Evolutionary conservation across 2,888 invertebrate species (phyloP).

Genomic region (Macropis europaea): DNA sequence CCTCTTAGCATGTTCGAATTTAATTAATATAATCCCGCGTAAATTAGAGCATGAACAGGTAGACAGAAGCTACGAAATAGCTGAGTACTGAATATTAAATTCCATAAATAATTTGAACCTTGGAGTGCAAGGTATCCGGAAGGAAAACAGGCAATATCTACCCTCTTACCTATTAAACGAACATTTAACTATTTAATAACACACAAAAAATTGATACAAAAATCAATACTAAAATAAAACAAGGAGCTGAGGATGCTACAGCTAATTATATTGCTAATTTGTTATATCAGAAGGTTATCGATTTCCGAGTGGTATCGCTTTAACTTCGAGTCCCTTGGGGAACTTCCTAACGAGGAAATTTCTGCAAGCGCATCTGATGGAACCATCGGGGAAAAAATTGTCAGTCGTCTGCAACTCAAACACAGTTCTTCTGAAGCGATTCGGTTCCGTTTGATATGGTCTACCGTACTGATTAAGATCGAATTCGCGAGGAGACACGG

Average conservation of each 20-base stretch:
- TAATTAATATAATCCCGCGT: slow-evolving; percentile 37
- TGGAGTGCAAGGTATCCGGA: neutral
- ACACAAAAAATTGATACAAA: no score
- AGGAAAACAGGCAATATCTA: no score
- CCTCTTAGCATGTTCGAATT: slow-evolving; percentile 38
- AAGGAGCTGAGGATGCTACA: no score
- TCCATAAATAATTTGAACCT: neutral
- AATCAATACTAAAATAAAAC: no score
- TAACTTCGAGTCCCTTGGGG: no score
- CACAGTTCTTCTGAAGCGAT: slow-evolving; percentile 14
- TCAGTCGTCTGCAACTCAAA: slow-evolving; percentile 24
- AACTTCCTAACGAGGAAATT: no score
- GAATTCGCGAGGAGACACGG: slow-evolving; percentile 34
- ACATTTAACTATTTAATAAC: no score
- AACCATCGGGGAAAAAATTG: slow-evolving; percentile 13
- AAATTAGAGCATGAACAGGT: slow-evolving; percentile 24
- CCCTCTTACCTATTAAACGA: no score
- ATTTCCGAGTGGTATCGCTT: no score
- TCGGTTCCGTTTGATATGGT: slow-evolving; percentile 35
- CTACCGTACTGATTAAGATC: slow-evolving; percentile 56
- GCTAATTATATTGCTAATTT: no score
- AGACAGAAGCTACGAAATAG: neutral
- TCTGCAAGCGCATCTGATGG: no score
- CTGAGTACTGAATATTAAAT: neutral
- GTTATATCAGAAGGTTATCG: no score